Evolutionary conservation across 2,888 invertebrate genomes (phyloP).

Genomic region (Eucera pruinosa): DNA sequence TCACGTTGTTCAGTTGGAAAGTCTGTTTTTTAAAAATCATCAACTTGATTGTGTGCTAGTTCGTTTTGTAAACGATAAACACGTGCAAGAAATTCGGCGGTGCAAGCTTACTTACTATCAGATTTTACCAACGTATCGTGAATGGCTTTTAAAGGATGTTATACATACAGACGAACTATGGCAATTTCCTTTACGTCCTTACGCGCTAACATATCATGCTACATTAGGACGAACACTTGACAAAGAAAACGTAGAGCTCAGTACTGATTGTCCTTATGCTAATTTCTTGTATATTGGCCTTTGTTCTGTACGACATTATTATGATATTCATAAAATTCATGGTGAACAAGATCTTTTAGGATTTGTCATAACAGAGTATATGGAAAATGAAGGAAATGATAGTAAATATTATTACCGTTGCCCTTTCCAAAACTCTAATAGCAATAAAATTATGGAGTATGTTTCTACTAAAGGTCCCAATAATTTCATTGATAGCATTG

Average conservation of each 20-base stretch:
- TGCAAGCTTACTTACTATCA: slow-evolving; percentile 24
- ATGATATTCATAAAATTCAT: slow-evolving; percentile 34
- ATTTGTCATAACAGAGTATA: slow-evolving; percentile 25
- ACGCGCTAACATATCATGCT: slow-evolving; percentile 31
- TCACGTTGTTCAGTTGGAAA: not conserved
- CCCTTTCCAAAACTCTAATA: fast-evolving
- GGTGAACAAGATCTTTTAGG: not conserved
- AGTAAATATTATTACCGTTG: slow-evolving; percentile 31
- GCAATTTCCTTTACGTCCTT: slow-evolving; percentile 36
- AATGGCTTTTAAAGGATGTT: not conserved
- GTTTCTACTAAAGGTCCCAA: not conserved
- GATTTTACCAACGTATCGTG: slow-evolving; percentile 29
- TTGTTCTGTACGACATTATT: not conserved
- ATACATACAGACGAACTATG: not conserved
- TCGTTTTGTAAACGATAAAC: not conserved
- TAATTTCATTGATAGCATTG: not conserved
- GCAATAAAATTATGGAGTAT: not conserved
- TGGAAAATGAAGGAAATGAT: slow-evolving; percentile 1
- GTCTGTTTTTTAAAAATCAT: fast-evolving
- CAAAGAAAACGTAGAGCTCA: slow-evolving; percentile 3
- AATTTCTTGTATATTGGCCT: slow-evolving; percentile 32
- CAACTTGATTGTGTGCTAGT: fast-evolving
- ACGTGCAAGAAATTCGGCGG: fast-evolving
- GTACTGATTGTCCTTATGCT: not conserved
- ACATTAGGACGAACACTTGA: slow-evolving; percentile 19